Evolutionary conservation across 2,888 invertebrate species (phyloP).

Genomic region (Gryllus longicercus): DNA sequence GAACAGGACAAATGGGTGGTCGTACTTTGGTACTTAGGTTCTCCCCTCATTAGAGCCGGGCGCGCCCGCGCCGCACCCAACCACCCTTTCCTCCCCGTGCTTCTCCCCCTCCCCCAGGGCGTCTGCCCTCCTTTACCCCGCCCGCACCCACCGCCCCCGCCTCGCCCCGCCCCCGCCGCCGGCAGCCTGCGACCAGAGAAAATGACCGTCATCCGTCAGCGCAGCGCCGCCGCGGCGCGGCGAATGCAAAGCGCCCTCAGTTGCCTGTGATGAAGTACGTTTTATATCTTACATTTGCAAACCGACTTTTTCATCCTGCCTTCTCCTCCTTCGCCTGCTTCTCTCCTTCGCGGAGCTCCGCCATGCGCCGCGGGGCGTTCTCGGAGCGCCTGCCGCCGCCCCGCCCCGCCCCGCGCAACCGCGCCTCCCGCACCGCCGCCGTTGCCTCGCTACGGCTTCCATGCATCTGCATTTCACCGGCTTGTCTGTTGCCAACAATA

Average conservation of each 20-base stretch:
- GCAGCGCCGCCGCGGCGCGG: background rate
- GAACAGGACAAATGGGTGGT: background rate
- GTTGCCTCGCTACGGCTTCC: background rate
- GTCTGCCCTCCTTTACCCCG: background rate
- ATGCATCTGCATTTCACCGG: background rate
- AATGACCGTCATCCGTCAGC: background rate
- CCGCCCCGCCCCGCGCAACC: background rate
- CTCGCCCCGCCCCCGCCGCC: background rate
- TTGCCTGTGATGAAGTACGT: background rate
- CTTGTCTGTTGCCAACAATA: constrained; percentile 2
- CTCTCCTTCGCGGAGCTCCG: background rate
- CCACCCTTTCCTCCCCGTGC: background rate
- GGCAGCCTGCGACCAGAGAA: background rate
- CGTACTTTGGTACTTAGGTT: background rate
- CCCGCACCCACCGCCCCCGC: background rate
- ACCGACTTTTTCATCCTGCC: background rate
- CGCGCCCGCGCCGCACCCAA: background rate
- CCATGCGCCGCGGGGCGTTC: background rate
- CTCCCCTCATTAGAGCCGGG: background rate
- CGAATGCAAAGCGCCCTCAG: background rate
- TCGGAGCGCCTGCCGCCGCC: no score
- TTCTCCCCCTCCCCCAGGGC: background rate
- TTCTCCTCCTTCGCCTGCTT: background rate
- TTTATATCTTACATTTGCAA: constrained; percentile 11
- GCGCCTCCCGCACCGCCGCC: background rate